A percentile compares a stretch with the other conserved stretches of the same genome.
Evolutionary conservation across 2,113 vertebrate genomes (phyloP).

Genomic region (Lutjanus erythropterus): DNA sequence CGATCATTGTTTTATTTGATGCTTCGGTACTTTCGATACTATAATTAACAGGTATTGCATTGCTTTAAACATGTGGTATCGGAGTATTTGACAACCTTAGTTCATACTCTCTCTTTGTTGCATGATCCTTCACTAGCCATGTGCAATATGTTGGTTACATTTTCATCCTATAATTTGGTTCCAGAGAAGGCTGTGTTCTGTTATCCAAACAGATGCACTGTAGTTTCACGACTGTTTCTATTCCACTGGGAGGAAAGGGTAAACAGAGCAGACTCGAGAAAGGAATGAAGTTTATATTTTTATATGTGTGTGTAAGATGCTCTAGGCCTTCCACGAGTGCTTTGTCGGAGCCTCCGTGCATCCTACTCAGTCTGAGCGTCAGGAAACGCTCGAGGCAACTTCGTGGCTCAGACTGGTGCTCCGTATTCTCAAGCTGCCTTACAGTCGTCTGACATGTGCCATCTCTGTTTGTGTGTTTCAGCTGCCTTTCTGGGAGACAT

Average conservation of each 20-base stretch:
- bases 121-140: neutral
- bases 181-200: constrained; percentile 26
- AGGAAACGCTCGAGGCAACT: constrained; percentile 61
- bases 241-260: constrained; percentile 39
- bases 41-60: too few species aligned
- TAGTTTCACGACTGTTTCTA: constrained; percentile 44
- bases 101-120: constrained; percentile 14
- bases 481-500: constrained; percentile 96
- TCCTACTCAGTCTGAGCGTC: constrained; percentile 49
- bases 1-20: too few species aligned
- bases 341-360: constrained; percentile 15
- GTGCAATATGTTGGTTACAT: constrained; percentile 43
- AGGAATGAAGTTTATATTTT: constrained; percentile 23
- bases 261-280: constrained; percentile 26
- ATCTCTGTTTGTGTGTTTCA: constrained; percentile 73
- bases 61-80: too few species aligned
- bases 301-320: constrained; percentile 28
- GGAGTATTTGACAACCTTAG: too few species aligned
- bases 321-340: constrained; percentile 12
- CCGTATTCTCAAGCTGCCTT: constrained; percentile 15
- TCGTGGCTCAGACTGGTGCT: constrained; percentile 15
- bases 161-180: constrained; percentile 44
- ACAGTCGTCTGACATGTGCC: constrained; percentile 50
- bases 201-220: constrained; percentile 34
- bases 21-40: too few species aligned